These are phyloP conservation scores for Tryphoninae sp. DNA, from an alignment of 2,888 invertebrate species.

Conservation along the genomic window DNA sequence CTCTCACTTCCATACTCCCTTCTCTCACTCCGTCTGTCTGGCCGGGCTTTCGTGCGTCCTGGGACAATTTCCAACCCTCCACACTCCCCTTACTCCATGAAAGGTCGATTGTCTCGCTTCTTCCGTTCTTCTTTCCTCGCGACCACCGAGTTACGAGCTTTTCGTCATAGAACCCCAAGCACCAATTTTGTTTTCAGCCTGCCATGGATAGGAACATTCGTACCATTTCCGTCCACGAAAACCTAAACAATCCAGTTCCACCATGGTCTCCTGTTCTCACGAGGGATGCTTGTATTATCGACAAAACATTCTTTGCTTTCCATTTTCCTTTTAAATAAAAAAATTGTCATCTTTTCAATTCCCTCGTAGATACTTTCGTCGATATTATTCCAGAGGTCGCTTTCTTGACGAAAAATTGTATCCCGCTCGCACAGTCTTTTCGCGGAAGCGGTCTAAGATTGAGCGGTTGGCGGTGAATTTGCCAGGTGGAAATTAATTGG, in stretches of 20 bases:
- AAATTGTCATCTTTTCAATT: background rate
- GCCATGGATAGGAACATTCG: constrained; percentile 47
- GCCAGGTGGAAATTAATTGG: constrained; percentile 26
- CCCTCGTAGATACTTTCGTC: background rate
- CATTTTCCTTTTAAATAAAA: background rate
- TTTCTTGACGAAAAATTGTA: background rate
- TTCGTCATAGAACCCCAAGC: constrained; percentile 27
- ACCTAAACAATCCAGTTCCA: constrained; percentile 19
- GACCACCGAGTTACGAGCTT: constrained; percentile 51
- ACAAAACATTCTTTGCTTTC: background rate
- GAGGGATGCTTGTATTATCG: too few relatives aligned
- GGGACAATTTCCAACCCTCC: constrained; percentile 53
- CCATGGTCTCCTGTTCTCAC: too few relatives aligned
- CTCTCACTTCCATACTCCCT: constrained; percentile 35
- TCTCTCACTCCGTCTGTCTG: constrained; percentile 32
- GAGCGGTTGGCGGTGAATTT: background rate
- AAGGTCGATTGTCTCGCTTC: constrained; percentile 45
- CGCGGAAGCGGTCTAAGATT: constrained; percentile 20
- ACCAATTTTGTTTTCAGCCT: constrained; percentile 63
- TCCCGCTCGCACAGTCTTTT: background rate
- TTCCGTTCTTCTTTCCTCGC: constrained; percentile 24
- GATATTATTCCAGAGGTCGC: background rate
- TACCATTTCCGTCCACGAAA: background rate
- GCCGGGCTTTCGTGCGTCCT: constrained; percentile 52
- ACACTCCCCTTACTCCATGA: background rate